Evolutionary conservation across 2,888 invertebrate genomes (phyloP), one percentile per base, ranked within the genome.

Genomic region (Trachelus troglodyta): DNA sequence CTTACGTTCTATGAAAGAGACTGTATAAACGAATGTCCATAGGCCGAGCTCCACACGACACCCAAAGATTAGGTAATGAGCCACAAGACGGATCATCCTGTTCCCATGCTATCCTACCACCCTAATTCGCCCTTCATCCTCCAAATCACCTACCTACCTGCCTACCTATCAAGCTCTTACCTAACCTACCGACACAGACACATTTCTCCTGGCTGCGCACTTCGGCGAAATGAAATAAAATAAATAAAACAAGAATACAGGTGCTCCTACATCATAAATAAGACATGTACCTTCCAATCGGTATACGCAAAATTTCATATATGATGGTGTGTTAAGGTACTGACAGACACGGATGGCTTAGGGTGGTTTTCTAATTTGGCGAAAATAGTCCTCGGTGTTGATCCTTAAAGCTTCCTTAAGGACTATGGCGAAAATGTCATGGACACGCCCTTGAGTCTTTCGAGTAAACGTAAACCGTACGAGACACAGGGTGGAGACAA

Each of bases 1-100:
- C 56, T 23, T 15, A 56, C 23, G 23, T 56, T 56, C 56, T 56
- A 9, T 56, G 56, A 56, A 56, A 56, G 3, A 23, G n/a, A 71
- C 71, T 71, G 31, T 31, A 31, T 30, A 71, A 71, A 71, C 71
- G 71, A 71, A 71, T 71, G 71, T 31, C 71, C 71, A n/a, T 71
- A 71, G 71, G 33, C 73, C 69, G 68, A 73, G 73, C 79, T 79
- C 78, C 80, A 81, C 80, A 81, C 79, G 80, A 81, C 84, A 82
- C 79, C 80, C 75, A 79, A 79, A 81, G 81, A 84, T 82, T 83
- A 83, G 82, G 83, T 81, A 84, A 83, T 81, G 84, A 82, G 80
- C 81, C 83, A 77, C 80, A 84, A 83, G 84, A 84, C 81, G 82
- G 84, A 84, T 84, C 83, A 80, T 84, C 83, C 80, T 82, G 81